Evolutionary conservation across 1,140 invertebrate species (phyloP), one percentile per base, ranked within the genome.

Genomic region (Drosophila ogumai): DNA sequence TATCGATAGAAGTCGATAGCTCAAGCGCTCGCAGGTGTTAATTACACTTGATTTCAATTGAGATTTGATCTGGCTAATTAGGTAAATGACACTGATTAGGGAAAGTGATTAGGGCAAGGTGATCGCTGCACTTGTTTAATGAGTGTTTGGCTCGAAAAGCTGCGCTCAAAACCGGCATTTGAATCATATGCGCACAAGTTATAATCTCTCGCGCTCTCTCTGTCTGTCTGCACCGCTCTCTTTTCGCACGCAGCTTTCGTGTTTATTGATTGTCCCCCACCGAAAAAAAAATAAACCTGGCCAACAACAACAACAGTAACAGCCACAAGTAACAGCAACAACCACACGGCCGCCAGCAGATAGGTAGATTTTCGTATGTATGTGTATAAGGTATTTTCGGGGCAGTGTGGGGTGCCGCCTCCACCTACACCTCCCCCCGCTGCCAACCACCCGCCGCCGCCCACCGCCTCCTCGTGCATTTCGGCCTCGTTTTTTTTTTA

Each of bases 301-400:
- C 66, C 80, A 65, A 52, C 79, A 81, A 79, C 68, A 52, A 19
- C 76, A 66, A 64, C 65, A 82, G 34, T 63, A 76, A 61, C 79
- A 71, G 65, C 41, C 17, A 61, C 31, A 32, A 61, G 58, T 34
- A 52, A 52, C 32, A 54, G 52, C 52, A 55, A 38, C 52, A 55
- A 55, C 52, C 52, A 55, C 52, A 38, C 52, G 34, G 34, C 52
- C 52, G 19, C 34, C 66, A 73, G 28, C 65, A 75, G 79, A 87
- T 87, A 87, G 82, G 84, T 87, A 88, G 84, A 87, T 82, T 80
- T 86, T 79, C 65, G 84, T 87, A 77, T 87, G 84, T 87, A 87
- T 87, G 81, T 87, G 81, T 86, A 68, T 82, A 75, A 67, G 80
- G 56, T 88, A 65, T 65, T 75, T 75, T 50, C 19, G 38, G 40